Percentiles rank a stretch among this genome's conserved stretches.
These are phyloP conservation scores for Paelopatides confundens DNA, from an alignment of 53 echinoderm and acorn worm species.

Conservation along the genomic window DNA sequence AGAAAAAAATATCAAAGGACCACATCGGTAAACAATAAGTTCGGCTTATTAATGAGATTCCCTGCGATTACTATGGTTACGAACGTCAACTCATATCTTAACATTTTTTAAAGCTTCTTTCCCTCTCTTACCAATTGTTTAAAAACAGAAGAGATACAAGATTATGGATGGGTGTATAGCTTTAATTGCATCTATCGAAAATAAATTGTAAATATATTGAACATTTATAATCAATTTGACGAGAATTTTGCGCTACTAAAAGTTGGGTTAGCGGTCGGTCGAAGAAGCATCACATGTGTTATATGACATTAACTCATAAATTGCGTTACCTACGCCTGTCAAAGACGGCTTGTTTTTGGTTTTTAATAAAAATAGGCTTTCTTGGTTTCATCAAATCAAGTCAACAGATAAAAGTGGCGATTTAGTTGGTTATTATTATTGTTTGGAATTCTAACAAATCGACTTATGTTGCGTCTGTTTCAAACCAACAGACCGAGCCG, in stretches of 20 bases:
- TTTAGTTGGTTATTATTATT: too few relatives aligned
- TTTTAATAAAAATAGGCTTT: background rate
- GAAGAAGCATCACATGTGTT: constrained; percentile 17
- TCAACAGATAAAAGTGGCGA: too few relatives aligned
- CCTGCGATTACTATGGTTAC: constrained; percentile 1
- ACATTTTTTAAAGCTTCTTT: too few relatives aligned
- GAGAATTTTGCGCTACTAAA: constrained; percentile 1
- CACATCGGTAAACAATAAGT: background rate
- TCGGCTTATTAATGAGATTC: background rate
- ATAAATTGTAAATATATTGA: constrained; percentile 39
- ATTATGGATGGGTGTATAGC: background rate
- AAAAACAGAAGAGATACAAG: too few relatives aligned
- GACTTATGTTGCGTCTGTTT: too few relatives aligned
- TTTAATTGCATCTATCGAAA: constrained; percentile 1
- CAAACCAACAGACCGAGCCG: too few relatives aligned
- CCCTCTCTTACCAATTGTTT: too few relatives aligned
- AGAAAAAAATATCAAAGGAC: too few relatives aligned
- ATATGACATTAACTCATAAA: constrained; percentile 15
- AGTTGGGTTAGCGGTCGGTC: background rate
- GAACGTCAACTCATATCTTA: background rate
- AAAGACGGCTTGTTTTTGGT: background rate
- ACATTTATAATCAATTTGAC: constrained; percentile 27
- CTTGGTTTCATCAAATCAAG: background rate
- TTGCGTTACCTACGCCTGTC: background rate
- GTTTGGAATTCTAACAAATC: too few relatives aligned